Base-by-base conservation (phyloP, 1,140 invertebrate genomes). In the Pygmarrhopalites habei region DNA sequence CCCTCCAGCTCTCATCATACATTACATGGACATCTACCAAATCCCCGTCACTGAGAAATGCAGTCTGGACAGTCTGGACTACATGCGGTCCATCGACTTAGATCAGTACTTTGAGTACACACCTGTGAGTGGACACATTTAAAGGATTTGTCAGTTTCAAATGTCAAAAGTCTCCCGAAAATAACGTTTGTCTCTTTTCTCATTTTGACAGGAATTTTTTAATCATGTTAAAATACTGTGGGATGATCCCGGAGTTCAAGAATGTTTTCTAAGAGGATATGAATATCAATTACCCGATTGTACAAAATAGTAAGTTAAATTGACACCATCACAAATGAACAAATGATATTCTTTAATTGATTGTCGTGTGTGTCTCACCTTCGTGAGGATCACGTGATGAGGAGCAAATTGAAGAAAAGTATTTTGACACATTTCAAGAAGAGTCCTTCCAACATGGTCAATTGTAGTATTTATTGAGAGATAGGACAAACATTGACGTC, bases 161-260 rank as follows among this genome's bases (percentile, higher is more conserved):
- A 58, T 29, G 41, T 52, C 12, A 1, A 62, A 43, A 46, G 28
- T n/a, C n/a, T n/a, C 39, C 43, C 14, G 19, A 21, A 21, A 62
- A 19, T 62, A 25, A 19, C n/a, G 17, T 59, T 28, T 39, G 15
- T 46, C 35, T 41, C n/a, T 23, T 25, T 29, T 29, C n/a, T 29
- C 30, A 35, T 29, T 53, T 12, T 76, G 3, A n/a, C 68, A 87
- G 84, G 83, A 85, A 72, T 87, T 86, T 73, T 86, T 81, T 71
- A 80, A 85, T 61, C 77, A 84, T 70, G 81, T 85, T 0, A 76
- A 81, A 67, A 71, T 69, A 1, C 66, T 86, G 1, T 86, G 85
- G 85, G 74, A 74, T 14, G 84, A 86, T 73, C n/a, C 63, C 4
- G 81, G 81, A 2, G 76, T 83, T 2, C 75, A 78, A 68, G 72